Evolutionary conservation across 2,888 invertebrate species (phyloP).

Genomic region (Aleiodes alternator): DNA sequence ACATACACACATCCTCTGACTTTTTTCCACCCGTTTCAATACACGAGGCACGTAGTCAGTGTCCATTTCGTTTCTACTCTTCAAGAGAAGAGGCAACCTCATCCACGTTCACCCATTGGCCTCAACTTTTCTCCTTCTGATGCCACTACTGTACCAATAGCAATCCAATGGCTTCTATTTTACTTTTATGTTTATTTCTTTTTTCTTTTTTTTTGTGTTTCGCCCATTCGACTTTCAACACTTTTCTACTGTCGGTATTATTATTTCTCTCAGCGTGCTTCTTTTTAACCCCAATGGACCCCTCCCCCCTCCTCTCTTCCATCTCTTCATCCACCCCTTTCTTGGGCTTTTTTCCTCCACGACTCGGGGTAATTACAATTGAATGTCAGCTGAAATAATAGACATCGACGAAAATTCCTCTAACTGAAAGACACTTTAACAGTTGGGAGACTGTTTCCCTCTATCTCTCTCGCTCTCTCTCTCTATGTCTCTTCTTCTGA

Average conservation of each 20-base stretch:
- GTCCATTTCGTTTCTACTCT: slow-evolving; percentile 41
- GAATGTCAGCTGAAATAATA: slow-evolving; percentile 22
- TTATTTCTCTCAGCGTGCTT: background rate
- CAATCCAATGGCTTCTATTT: slow-evolving; percentile 35
- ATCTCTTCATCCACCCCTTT: background rate
- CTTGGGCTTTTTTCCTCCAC: background rate
- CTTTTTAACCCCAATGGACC: slow-evolving; percentile 5
- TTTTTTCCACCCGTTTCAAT: slow-evolving; percentile 35
- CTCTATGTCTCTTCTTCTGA: background rate
- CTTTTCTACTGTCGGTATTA: slow-evolving; percentile 2
- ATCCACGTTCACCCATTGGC: slow-evolving; percentile 36
- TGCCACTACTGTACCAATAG: slow-evolving; percentile 23
- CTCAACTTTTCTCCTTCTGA: slow-evolving; percentile 34
- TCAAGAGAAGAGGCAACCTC: slow-evolving; percentile 13
- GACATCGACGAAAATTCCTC: slow-evolving; percentile 4
- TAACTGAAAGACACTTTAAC: slow-evolving; percentile 23
- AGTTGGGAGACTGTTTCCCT: slow-evolving; percentile 1
- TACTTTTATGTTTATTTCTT: slow-evolving; percentile 18
- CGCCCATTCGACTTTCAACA: background rate
- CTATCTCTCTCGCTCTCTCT: background rate
- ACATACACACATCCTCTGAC: slow-evolving; percentile 20
- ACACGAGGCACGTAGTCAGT: slow-evolving; percentile 46
- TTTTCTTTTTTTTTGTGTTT: background rate
- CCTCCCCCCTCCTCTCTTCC: too few species aligned
- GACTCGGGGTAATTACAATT: slow-evolving; percentile 25